phyloP scores from a whole-genome alignment of 2,888 invertebrate genomes.

The Shargacucullia verbasci region DNA sequence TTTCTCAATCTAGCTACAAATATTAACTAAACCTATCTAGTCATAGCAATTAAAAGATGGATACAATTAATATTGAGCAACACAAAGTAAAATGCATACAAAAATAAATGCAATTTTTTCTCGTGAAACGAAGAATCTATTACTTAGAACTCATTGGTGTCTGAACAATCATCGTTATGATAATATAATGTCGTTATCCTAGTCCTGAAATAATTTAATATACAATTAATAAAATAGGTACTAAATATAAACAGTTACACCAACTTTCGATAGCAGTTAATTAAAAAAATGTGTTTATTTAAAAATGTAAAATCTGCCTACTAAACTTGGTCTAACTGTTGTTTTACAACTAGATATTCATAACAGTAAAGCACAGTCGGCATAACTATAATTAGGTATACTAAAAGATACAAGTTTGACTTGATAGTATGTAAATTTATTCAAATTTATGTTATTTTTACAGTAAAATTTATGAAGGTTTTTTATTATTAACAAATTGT shows the following conservation, averaged over 20 bases:
- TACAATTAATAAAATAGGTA: conserved; percentile 41
- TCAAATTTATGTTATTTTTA: conserved; percentile 6
- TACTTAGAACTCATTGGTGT: conserved; percentile 82
- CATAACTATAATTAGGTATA: conserved; percentile 31
- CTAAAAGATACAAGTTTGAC: conserved; percentile 34
- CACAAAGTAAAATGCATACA: conserved; percentile 70
- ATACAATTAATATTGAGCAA: conserved; percentile 77
- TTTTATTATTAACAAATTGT: background rate
- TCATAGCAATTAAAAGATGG: conserved; percentile 58
- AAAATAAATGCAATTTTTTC: conserved; percentile 71
- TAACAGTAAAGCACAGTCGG: conserved; percentile 42
- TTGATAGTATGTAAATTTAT: conserved; percentile 9
- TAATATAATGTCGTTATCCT: conserved; percentile 43
- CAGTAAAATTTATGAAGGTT: conserved; percentile 5
- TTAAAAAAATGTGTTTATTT: conserved; percentile 7
- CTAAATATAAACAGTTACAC: conserved; percentile 21
- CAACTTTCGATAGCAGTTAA: conserved; percentile 21
- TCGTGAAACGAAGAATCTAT: conserved; percentile 62
- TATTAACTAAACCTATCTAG: conserved; percentile 51
- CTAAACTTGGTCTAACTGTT: conserved; percentile 35
- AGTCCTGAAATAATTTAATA: conserved; percentile 34
- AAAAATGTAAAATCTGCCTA: conserved; percentile 7
- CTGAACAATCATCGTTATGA: conserved; percentile 45
- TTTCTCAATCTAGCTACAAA: conserved; percentile 56
- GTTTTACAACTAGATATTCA: conserved; percentile 27